Evolutionary conservation across 2,797 vertebrate species (phyloP).

Genomic region (Tinamus major): DNA sequence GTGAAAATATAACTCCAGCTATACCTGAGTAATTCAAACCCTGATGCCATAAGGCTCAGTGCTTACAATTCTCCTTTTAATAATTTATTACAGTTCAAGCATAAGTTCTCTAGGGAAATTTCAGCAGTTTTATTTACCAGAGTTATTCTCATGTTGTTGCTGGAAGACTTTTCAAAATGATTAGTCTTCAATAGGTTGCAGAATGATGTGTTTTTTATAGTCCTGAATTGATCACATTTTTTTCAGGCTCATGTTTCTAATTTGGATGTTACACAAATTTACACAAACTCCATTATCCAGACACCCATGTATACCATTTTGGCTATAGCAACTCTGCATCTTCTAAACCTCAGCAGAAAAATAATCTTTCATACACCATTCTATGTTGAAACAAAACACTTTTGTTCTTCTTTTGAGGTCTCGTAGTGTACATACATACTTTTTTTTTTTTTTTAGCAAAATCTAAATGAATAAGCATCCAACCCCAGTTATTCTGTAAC

Average conservation of each 20-base stretch:
- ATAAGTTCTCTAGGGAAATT: conserved; percentile 45
- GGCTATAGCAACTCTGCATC: not conserved
- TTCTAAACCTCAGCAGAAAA: conserved; percentile 11
- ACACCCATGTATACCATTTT: conserved; percentile 11
- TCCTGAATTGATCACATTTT: conserved; percentile 51
- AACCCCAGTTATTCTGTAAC: not conserved
- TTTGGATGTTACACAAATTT: conserved; percentile 52
- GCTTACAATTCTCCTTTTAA: conserved; percentile 53
- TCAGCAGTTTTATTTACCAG: conserved; percentile 45
- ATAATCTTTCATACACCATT: not conserved
- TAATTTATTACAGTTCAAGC: conserved; percentile 37
- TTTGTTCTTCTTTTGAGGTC: not conserved
- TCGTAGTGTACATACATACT: not conserved
- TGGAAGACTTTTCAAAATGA: conserved; percentile 44
- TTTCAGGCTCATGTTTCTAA: conserved; percentile 59
- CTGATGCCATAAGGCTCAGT: conserved; percentile 42
- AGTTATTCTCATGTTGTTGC: conserved; percentile 55
- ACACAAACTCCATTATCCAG: conserved; percentile 42
- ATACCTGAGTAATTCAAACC: not conserved
- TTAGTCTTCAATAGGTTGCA: conserved; percentile 34
- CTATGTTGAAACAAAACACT: not conserved
- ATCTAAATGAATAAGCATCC: not conserved
- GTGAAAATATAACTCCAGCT: not conserved
- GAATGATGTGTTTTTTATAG: conserved; percentile 20
- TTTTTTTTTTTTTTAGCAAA: not conserved